These are phyloP conservation scores for Belonocnema kinseyi DNA, from an alignment of 1,140 invertebrate genomes.

Conservation along the genomic window DNA sequence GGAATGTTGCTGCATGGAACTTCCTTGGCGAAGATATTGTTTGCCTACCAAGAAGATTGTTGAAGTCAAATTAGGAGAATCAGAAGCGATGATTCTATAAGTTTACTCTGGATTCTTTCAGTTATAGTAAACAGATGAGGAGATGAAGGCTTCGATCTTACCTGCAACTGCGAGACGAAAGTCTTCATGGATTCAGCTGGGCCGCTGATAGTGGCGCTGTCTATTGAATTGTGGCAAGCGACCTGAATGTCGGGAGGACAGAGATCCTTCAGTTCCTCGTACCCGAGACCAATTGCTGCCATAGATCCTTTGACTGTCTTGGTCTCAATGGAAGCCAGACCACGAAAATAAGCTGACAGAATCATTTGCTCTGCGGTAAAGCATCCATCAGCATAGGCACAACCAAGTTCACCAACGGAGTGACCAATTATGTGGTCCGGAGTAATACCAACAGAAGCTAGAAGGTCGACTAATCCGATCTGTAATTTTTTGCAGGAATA, in stretches of 20 bases:
- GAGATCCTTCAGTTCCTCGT: slow-evolving; percentile 75
- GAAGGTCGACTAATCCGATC: slow-evolving; percentile 85
- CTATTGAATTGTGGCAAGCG: slow-evolving; percentile 83
- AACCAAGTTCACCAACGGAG: slow-evolving; percentile 87
- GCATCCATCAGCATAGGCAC: slow-evolving; percentile 89
- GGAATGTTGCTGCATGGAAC: slow-evolving; percentile 83
- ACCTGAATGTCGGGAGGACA: slow-evolving; percentile 79
- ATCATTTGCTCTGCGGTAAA: slow-evolving; percentile 89
- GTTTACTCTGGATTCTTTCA: too few species aligned
- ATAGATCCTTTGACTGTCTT: slow-evolving; percentile 87
- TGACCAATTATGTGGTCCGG: slow-evolving; percentile 88
- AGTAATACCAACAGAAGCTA: slow-evolving; percentile 79
- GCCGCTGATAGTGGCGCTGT: slow-evolving; percentile 84
- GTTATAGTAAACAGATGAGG: neutral
- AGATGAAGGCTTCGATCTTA: slow-evolving; percentile 37
- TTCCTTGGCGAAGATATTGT: slow-evolving; percentile 86
- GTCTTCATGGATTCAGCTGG: slow-evolving; percentile 75
- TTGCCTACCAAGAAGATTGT: slow-evolving; percentile 75
- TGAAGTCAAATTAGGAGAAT: neutral
- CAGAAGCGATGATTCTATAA: neutral
- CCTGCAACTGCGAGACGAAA: slow-evolving; percentile 74
- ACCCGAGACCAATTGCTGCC: slow-evolving; percentile 86
- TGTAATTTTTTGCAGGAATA: slow-evolving; percentile 47
- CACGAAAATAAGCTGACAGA: slow-evolving; percentile 88
- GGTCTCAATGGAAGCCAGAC: slow-evolving; percentile 87